A percentile compares a stretch with the other conserved stretches of the same genome.
Evolutionary conservation across 2,888 invertebrate species (phyloP).

Genomic region (Apoda limacodes): DNA sequence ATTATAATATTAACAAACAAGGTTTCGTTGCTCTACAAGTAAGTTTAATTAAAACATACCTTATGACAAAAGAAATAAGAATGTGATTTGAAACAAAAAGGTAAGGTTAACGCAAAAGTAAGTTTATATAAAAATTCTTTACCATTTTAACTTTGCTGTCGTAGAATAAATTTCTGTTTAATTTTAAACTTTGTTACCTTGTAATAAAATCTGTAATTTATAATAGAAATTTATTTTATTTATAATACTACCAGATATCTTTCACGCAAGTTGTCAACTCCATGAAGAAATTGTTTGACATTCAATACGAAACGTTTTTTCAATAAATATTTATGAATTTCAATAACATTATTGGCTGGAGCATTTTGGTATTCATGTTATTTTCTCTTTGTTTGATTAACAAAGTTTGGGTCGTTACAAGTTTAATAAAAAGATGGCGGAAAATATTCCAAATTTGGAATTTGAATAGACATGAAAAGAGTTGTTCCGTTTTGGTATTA

Average conservation of each 20-base stretch:
- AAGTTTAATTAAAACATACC: slow-evolving; percentile 12
- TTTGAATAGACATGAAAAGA: too few species aligned
- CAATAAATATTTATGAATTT: slow-evolving; percentile 48
- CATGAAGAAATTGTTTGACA: slow-evolving; percentile 39
- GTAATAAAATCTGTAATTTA: background rate
- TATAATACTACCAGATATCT: slow-evolving; percentile 13
- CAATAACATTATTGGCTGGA: slow-evolving; percentile 26
- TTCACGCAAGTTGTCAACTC: slow-evolving; percentile 34
- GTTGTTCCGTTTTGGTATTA: too few species aligned
- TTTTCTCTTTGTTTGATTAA: slow-evolving; percentile 52
- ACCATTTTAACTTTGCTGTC: too few species aligned
- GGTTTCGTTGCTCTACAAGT: slow-evolving; percentile 7
- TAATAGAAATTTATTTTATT: slow-evolving; percentile 17
- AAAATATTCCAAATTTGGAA: too few species aligned
- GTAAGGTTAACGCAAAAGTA: slow-evolving; percentile 6
- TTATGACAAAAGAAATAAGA: slow-evolving; percentile 12
- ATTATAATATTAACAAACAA: slow-evolving; percentile 52
- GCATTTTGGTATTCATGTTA: too few species aligned
- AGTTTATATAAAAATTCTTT: too few species aligned
- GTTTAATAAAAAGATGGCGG: too few species aligned
- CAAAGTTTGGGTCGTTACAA: slow-evolving; percentile 39
- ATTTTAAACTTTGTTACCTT: too few species aligned
- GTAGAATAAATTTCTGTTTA: too few species aligned
- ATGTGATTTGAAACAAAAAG: background rate
- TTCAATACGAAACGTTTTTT: slow-evolving; percentile 34